These are phyloP conservation scores for Morpho deidamia DNA, from an alignment of 2,888 invertebrate species.

Conservation along the genomic window DNA sequence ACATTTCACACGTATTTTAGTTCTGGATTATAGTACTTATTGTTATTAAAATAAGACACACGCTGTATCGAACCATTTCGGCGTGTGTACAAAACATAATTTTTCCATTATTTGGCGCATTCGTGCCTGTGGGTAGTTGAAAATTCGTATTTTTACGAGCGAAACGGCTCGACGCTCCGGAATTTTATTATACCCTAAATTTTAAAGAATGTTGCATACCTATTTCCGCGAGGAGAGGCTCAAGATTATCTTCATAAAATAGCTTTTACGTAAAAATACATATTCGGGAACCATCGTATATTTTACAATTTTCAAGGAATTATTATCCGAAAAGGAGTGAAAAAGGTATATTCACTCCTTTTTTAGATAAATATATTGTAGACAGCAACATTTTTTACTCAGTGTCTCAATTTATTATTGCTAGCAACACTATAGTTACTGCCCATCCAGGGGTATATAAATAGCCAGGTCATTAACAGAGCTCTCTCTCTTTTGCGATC, in stretches of 20 bases:
- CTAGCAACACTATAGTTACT: no score
- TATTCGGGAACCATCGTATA: background rate
- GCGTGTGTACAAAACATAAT: constrained; percentile 20
- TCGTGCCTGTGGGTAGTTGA: constrained; percentile 24
- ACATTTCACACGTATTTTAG: no score
- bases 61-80: background rate
- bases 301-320: no score
- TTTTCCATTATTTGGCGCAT: constrained; percentile 25
- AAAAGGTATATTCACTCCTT: no score
- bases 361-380: no score
- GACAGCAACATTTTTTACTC: no score
- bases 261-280: background rate
- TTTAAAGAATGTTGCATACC: constrained; percentile 13
- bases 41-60: background rate
- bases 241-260: background rate
- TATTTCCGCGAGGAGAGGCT: constrained; percentile 3
- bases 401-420: no score
- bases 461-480: no score
- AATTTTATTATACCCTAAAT: constrained; percentile 15
- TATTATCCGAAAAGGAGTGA: no score
- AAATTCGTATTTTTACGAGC: constrained; percentile 25
- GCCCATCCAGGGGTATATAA: no score
- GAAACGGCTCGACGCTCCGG: constrained; percentile 14
- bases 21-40: background rate
- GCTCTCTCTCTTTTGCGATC: no score